phyloP scores from a whole-genome alignment of 2,888 invertebrate genomes.

The Pedicia rivosa region DNA sequence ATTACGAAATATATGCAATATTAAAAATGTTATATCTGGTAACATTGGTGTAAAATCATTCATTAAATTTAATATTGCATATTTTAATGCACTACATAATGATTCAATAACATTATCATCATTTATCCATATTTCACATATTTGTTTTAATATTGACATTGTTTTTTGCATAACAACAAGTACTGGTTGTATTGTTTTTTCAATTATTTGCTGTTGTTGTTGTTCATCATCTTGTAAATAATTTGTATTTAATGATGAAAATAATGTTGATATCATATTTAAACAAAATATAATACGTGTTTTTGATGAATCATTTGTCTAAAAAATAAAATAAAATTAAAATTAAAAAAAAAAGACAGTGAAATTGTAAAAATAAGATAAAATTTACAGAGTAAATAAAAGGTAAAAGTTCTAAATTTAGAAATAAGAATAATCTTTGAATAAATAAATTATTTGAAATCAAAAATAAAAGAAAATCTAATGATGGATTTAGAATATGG shows the following conservation, averaged over 20 bases:
- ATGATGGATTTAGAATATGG: no score
- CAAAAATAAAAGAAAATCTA: no score
- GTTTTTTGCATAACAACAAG: slow-evolving; percentile 41
- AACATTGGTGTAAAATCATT: slow-evolving; percentile 52
- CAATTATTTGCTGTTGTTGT: slow-evolving; percentile 15
- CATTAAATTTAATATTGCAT: slow-evolving; percentile 52
- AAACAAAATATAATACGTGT: slow-evolving; percentile 41
- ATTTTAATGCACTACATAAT: slow-evolving; percentile 56
- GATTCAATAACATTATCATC: slow-evolving; percentile 52
- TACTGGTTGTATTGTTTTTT: slow-evolving; percentile 33
- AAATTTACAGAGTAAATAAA: no score
- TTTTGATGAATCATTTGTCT: slow-evolving; percentile 34
- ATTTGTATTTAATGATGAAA: slow-evolving; percentile 40
- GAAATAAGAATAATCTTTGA: no score
- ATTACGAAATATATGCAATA: slow-evolving; percentile 47
- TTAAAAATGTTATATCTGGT: slow-evolving; percentile 48
- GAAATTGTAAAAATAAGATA: not conserved
- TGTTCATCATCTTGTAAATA: slow-evolving; percentile 25
- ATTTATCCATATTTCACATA: slow-evolving; percentile 43
- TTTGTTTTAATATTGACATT: slow-evolving; percentile 42
- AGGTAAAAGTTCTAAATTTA: no score
- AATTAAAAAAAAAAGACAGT: not conserved
- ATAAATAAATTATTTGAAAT: no score
- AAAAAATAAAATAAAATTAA: slow-evolving; percentile 14
- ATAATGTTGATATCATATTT: slow-evolving; percentile 50